phyloP scores from a whole-genome alignment of 2,113 vertebrate species.

The Alexandromys fortis region DNA sequence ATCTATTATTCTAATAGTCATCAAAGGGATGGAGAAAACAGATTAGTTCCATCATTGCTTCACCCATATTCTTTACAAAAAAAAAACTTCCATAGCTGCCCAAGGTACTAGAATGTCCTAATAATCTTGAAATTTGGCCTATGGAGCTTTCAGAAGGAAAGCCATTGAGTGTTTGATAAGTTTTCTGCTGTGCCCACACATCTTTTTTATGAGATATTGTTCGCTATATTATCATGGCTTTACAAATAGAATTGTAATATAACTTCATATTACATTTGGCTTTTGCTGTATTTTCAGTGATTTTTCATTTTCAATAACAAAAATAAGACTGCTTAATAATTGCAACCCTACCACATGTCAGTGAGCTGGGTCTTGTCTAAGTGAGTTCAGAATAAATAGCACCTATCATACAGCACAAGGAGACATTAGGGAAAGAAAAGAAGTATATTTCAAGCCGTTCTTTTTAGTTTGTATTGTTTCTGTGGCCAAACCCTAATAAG shows the following conservation, averaged over 20 bases:
- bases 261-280: conserved; percentile 35
- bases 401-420: not conserved
- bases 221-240: conserved; percentile 65
- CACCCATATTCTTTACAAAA: conserved; percentile 27
- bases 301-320: conserved; percentile 60
- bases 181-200: not conserved
- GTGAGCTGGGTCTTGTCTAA: conserved; percentile 51
- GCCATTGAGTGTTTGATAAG: conserved; percentile 29
- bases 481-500: not conserved
- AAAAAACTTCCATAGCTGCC: not conserved
- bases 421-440: not conserved
- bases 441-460: not conserved
- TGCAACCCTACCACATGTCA: not conserved
- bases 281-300: conserved; percentile 52
- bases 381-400: conserved; percentile 44
- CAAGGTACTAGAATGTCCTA: not conserved
- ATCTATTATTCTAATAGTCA: conserved; percentile 52
- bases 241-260: conserved; percentile 69
- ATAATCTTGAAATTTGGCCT: conserved; percentile 19
- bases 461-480: conserved; percentile 1
- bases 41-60: conserved; percentile 37
- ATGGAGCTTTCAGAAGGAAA: not conserved
- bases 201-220: conserved; percentile 71
- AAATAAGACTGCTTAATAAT: conserved; percentile 47
- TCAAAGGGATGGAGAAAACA: conserved; percentile 41